phyloP scores from a whole-genome alignment of 1,140 invertebrate genomes.

The Dendroctonus valens region DNA sequence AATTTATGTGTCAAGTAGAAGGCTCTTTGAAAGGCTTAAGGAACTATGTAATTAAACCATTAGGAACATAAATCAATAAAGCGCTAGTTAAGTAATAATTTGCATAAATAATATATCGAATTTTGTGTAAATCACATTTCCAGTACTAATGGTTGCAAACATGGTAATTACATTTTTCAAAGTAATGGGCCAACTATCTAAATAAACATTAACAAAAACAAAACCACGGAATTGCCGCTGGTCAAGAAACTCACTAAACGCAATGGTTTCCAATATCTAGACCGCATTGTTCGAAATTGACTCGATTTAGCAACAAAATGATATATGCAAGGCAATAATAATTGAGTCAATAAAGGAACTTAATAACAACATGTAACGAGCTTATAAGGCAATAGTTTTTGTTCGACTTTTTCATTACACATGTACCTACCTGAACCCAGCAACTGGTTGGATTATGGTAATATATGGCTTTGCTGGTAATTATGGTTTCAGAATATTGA shows the following conservation, averaged over 20 bases:
- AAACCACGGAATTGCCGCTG: no score
- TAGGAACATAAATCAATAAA: not conserved
- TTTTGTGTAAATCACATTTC: no score
- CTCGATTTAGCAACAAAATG: conserved; percentile 9
- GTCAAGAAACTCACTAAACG: no score
- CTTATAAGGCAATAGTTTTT: conserved; percentile 6
- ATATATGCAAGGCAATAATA: conserved; percentile 3
- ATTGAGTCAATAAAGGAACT: conserved; percentile 8
- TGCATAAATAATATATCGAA: no score
- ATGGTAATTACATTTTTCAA: no score
- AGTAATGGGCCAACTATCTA: no score
- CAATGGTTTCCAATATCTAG: conserved; percentile 3
- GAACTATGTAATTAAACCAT: not conserved
- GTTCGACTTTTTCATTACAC: not conserved
- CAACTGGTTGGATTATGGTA: conserved; percentile 2
- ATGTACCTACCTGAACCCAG: not conserved
- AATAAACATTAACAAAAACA: no score
- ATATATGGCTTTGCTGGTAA: not conserved
- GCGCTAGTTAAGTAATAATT: no score
- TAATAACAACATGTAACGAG: conserved; percentile 1
- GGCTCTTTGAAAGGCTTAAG: no score
- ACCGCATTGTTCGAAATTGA: conserved; percentile 6
- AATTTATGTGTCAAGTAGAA: no score
- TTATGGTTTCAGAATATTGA: no score
- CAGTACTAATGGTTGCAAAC: no score